Base-by-base conservation (phyloP, 2,113 vertebrate species). In the Notechis scutatus region DNA sequence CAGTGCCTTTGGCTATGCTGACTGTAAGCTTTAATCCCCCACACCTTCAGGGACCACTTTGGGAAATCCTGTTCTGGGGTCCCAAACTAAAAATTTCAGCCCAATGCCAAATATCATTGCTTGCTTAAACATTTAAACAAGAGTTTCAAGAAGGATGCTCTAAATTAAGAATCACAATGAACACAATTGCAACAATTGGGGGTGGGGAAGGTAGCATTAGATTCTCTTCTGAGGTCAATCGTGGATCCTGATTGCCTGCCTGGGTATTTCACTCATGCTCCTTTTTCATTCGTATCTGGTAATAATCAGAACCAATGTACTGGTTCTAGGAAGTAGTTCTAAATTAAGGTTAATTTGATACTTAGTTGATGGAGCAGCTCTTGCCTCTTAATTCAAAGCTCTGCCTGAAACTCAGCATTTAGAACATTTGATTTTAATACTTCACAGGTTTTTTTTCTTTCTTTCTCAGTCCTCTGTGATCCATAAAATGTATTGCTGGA, bases 401-500 rank as follows among this genome's bases (percentile, higher is more conserved):
- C 90, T 18, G 23, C 1, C 0, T 93, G 87, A 91, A 92, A 9
- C 8, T 21, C 26, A 42, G n/a, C 42, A 52, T 0, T 12, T 9
- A 0, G 0, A 57, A 45, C 26, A 2, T 0, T 89, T n/a, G 86
- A 93, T 90, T 29, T 18, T 94, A 85, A 45, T 90, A 29, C 42
- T 90, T 92, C 61, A 45, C 9, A 21, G 7, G n/a, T 69, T 18
- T 15, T 47, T 61, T 59, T 88, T 9, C 8, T 8, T 5, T 8
- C 26, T 56, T 26, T 81, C 26, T 85, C 26, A 45, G 2, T 87
- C 59, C 55, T 55, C 34, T 57, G 81, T 45, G 69, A 57, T 39
- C 52, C 92, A 92, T 57, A 85, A 92, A 56, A 4, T 39, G 18
- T 85, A 57, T 89, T 39, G 50, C 91, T 94, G 42, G 29, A 85